These are phyloP conservation scores for Hephaestus fuliginosus DNA, from an alignment of 2,797 vertebrate species.

Conservation along the genomic window DNA sequence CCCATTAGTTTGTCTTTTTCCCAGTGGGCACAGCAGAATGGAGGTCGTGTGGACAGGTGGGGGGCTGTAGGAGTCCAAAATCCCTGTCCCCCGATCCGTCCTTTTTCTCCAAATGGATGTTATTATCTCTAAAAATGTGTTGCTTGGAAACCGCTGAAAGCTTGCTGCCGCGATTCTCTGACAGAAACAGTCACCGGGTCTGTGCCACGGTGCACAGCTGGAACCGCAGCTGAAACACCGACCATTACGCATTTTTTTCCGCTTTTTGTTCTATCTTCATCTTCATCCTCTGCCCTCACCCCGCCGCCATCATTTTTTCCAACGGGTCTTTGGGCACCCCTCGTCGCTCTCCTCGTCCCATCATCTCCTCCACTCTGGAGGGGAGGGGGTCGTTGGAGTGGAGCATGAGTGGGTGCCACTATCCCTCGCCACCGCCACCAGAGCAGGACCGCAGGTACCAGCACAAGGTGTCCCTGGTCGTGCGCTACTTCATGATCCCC, in stretches of 20 bases:
- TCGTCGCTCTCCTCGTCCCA: slow-evolving; percentile 76
- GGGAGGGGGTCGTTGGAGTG: slow-evolving; percentile 83
- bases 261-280: slow-evolving; percentile 42
- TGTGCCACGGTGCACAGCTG: slow-evolving; percentile 63
- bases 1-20: slow-evolving; percentile 60
- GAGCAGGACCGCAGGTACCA: slow-evolving; percentile 93
- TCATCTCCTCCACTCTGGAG: slow-evolving; percentile 75
- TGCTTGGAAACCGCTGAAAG: slow-evolving; percentile 80
- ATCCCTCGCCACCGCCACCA: slow-evolving; percentile 84
- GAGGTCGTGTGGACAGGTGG: slow-evolving; percentile 74
- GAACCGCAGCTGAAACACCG: slow-evolving; percentile 74
- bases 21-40: slow-evolving; percentile 67
- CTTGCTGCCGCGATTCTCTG: slow-evolving; percentile 69
- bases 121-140: slow-evolving; percentile 83
- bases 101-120: slow-evolving; percentile 76
- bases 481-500: slow-evolving; percentile 97
- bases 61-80: slow-evolving; percentile 70
- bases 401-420: slow-evolving; percentile 91
- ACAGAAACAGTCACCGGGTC: slow-evolving; percentile 66
- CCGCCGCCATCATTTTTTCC: slow-evolving; percentile 78
- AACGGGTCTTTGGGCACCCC: slow-evolving; percentile 79
- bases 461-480: slow-evolving; percentile 95
- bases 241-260: slow-evolving; percentile 49
- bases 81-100: slow-evolving; percentile 48
- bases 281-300: slow-evolving; percentile 39